Percentiles rank a stretch among this genome's conserved stretches.
These are phyloP conservation scores for Sussaba pulchella DNA, from an alignment of 2,888 invertebrate genomes.

Conservation along the genomic window DNA sequence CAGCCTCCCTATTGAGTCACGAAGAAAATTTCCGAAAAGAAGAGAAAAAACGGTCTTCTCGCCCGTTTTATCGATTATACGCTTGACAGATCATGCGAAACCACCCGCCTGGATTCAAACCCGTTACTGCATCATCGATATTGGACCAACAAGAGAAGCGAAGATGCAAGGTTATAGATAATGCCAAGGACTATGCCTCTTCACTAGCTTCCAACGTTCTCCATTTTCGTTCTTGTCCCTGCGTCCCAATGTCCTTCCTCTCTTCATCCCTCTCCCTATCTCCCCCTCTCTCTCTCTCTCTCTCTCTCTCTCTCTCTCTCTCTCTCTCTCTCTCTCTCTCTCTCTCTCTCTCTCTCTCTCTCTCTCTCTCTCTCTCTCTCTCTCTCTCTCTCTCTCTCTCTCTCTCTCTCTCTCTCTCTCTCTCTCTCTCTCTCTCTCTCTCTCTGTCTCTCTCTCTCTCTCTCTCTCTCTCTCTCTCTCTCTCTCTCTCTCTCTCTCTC, in stretches of 20 bases:
- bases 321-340: neutral
- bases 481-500: neutral
- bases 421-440: no score
- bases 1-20: no score
- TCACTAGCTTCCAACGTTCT: neutral
- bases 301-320: neutral
- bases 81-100: neutral
- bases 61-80: neutral
- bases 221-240: neutral
- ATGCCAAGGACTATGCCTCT: constrained; percentile 1
- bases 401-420: no score
- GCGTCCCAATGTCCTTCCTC: no score
- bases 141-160: constrained; percentile 15
- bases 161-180: constrained; percentile 16
- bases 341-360: no score
- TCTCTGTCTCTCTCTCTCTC: no score
- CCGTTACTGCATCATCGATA: constrained; percentile 21
- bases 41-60: no score
- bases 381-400: no score
- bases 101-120: neutral
- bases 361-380: neutral
- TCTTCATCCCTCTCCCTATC: no score
- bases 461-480: neutral
- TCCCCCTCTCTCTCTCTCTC: no score
- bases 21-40: no score